Percentiles rank a stretch among this genome's conserved stretches.
Evolutionary conservation across 1,140 invertebrate species (phyloP).

Genomic region (Drosophila elegans): DNA sequence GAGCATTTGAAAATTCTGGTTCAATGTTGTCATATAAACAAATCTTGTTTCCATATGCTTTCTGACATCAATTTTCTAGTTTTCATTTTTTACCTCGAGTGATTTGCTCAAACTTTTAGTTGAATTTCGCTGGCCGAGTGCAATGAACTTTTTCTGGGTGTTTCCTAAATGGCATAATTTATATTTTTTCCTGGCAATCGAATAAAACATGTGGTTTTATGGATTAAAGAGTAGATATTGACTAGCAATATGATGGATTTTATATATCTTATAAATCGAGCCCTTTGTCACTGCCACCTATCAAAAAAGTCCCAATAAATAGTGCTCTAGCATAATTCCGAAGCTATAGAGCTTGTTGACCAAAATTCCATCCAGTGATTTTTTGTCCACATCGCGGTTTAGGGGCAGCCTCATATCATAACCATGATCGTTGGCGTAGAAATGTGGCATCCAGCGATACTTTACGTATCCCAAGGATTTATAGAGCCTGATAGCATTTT

Average conservation of each 20-base stretch:
- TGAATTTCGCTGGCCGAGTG: conserved; percentile 41
- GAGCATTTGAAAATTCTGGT: conserved; percentile 51
- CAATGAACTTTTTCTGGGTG: conserved; percentile 67
- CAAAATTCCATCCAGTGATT: conserved; percentile 7
- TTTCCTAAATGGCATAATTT: conserved; percentile 4
- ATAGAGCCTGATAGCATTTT: conserved; percentile 37
- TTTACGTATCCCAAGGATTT: conserved; percentile 42
- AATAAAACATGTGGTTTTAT: neutral
- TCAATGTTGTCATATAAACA: conserved; percentile 60
- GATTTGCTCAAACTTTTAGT: conserved; percentile 46
- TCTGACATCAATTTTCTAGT: conserved; percentile 62
- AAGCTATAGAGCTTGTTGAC: conserved; percentile 4
- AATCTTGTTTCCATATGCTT: conserved; percentile 38
- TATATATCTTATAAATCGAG: neutral
- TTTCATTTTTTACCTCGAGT: conserved; percentile 39
- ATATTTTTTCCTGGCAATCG: neutral
- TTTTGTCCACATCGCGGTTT: conserved; percentile 16
- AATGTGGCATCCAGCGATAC: conserved; percentile 23
- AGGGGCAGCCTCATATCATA: conserved; percentile 58
- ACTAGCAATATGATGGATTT: neutral
- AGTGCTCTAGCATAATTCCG: conserved; percentile 3
- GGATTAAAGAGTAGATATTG: too few relatives aligned
- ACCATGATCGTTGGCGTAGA: conserved; percentile 48
- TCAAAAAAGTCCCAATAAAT: neutral
- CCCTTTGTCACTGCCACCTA: neutral